phyloP scores from a whole-genome alignment of 2,888 invertebrate genomes.

The Lymantria monacha region DNA sequence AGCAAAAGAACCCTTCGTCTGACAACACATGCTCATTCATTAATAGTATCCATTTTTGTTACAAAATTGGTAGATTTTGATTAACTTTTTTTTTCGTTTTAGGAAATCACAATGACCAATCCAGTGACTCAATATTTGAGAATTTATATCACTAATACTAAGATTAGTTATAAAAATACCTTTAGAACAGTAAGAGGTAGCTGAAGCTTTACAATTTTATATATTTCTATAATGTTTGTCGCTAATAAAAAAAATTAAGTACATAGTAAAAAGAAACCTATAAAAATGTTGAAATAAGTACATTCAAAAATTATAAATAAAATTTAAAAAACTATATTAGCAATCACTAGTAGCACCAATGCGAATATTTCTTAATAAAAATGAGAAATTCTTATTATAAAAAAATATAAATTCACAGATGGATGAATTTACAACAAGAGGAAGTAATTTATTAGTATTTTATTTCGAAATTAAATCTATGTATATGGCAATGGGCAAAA shows the following conservation, averaged over 20 bases:
- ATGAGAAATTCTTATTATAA: conserved; percentile 17
- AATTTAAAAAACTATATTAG: conserved; percentile 46
- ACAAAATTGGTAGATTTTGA: conserved; percentile 53
- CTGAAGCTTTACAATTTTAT: conserved; percentile 53
- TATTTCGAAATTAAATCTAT: too few species aligned
- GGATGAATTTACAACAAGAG: too few species aligned
- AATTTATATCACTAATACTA: conserved; percentile 51
- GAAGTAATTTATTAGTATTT: too few species aligned
- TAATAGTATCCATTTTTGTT: conserved; percentile 27
- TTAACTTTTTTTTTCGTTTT: conserved; percentile 41
- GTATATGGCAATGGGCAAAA: too few species aligned
- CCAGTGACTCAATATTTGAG: conserved; percentile 44
- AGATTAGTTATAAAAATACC: conserved; percentile 71
- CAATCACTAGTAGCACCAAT: conserved; percentile 74
- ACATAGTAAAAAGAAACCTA: conserved; percentile 45
- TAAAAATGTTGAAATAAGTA: conserved; percentile 36
- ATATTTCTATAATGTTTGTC: conserved; percentile 41
- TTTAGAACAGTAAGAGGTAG: conserved; percentile 76
- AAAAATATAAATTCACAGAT: too few species aligned
- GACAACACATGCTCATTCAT: conserved; percentile 17
- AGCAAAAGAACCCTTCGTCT: conserved; percentile 16
- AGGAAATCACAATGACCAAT: conserved; percentile 49
- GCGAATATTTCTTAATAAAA: conserved; percentile 48
- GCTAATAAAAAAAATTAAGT: conserved; percentile 62
- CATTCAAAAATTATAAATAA: conserved; percentile 32